Conservation (phyloP, 2,888 invertebrate species). For the Aleiodes testaceus region DNA sequence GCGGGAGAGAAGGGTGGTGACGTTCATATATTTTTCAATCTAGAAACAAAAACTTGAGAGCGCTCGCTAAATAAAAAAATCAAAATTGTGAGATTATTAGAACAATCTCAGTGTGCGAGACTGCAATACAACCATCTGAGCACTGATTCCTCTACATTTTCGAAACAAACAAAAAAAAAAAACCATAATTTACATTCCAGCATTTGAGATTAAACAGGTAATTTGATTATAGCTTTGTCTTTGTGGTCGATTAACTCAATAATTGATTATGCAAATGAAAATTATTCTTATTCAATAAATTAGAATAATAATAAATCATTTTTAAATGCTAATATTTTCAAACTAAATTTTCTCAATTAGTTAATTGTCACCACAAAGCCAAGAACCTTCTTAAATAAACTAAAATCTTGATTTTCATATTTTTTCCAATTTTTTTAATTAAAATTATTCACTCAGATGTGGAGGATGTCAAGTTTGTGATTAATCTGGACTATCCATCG, state of each 20-base stretch:
- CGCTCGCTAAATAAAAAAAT: constrained; percentile 52
- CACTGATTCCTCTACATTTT: constrained; percentile 73
- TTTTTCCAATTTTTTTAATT: constrained; percentile 19
- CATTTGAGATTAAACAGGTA: constrained; percentile 69
- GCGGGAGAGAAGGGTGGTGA: constrained; percentile 72
- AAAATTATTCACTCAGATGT: constrained; percentile 82
- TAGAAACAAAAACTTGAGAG: constrained; percentile 45
- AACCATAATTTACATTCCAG: constrained; percentile 72
- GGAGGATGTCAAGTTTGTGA: constrained; percentile 98
- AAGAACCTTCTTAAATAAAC: constrained; percentile 50
- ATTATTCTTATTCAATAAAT: constrained; percentile 9
- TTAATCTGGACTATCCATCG: constrained; percentile 98
- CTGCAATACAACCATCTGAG: constrained; percentile 73
- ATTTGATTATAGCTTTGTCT: constrained; percentile 69
- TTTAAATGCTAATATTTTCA: constrained; percentile 41
- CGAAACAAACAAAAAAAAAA: constrained; percentile 56
- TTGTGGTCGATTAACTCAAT: constrained; percentile 68
- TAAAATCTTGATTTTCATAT: constrained; percentile 45
- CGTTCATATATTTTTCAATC: constrained; percentile 61
- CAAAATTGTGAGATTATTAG: constrained; percentile 63
- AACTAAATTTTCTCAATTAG: constrained; percentile 62
- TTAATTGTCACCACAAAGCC: constrained; percentile 68
- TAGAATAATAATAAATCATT: constrained; percentile 18
- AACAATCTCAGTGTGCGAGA: constrained; percentile 64
- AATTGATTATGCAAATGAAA: constrained; percentile 56